These are phyloP conservation scores for Chionomys nivalis DNA, from an alignment of 2,113 vertebrate species.

Conservation along the genomic window DNA sequence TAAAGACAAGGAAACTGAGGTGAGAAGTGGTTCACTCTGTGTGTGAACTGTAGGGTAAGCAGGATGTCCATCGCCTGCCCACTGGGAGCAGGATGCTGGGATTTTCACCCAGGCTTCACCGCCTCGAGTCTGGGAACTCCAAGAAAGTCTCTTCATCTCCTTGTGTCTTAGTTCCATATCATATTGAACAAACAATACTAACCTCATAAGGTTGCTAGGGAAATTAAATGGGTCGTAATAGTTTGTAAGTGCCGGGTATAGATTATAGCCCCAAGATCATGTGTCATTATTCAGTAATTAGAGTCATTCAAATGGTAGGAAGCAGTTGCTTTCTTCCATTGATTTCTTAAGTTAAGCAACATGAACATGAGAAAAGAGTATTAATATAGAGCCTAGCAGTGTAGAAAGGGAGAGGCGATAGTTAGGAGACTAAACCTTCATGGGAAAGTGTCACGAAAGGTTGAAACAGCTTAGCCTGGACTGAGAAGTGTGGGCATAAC, in stretches of 20 bases:
- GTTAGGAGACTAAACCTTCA: neutral
- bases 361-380: neutral
- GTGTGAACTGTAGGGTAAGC: neutral
- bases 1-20: neutral
- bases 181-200: neutral
- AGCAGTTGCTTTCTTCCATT: neutral
- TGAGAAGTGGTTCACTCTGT: neutral
- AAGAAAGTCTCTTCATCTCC: neutral
- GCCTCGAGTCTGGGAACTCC: neutral
- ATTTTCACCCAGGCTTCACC: neutral
- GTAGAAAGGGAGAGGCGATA: conserved; percentile 10
- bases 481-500: neutral
- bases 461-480: neutral
- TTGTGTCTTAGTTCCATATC: conserved; percentile 30
- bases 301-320: neutral
- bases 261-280: neutral
- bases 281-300: neutral
- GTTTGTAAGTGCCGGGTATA: neutral
- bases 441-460: neutral
- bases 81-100: neutral
- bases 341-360: neutral
- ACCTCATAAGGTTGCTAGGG: neutral
- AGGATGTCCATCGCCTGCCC: neutral
- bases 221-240: conserved; percentile 9
- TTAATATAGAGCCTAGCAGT: neutral